A percentile compares a stretch with the other conserved stretches of the same genome.
Evolutionary conservation across 1,140 invertebrate genomes (phyloP).

Genomic region (Drosophila fuyamai): DNA sequence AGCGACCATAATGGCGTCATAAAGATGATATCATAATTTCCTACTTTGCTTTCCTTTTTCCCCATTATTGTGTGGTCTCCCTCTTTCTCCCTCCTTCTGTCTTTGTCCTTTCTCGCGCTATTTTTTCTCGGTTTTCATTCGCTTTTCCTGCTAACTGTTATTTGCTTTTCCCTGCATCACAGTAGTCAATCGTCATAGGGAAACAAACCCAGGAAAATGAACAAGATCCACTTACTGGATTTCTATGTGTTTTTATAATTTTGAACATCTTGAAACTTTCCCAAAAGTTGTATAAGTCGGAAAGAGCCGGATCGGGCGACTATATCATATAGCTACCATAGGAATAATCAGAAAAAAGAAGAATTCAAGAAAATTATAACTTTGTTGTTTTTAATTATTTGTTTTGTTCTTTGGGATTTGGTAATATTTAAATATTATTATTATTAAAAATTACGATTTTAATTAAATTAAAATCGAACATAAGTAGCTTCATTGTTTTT

Average conservation of each 20-base stretch:
- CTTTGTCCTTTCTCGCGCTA: background rate
- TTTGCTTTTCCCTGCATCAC: slow-evolving; percentile 18
- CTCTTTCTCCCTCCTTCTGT: background rate
- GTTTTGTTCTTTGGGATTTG: too few species aligned
- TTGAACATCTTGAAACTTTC: too few species aligned
- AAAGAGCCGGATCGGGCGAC: too few species aligned
- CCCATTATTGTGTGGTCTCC: slow-evolving; percentile 26
- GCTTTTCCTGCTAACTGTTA: slow-evolving; percentile 15
- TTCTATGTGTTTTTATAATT: background rate
- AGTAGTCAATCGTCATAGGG: background rate
- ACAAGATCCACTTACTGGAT: background rate
- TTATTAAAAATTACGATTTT: too few species aligned
- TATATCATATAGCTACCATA: too few species aligned
- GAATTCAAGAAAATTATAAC: too few species aligned
- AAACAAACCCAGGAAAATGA: background rate
- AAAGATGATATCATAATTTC: slow-evolving; percentile 82
- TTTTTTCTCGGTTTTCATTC: slow-evolving; percentile 35
- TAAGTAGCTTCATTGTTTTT: too few species aligned
- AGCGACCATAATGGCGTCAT: slow-evolving; percentile 77
- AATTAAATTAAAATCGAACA: too few species aligned
- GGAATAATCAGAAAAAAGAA: too few species aligned
- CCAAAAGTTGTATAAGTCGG: too few species aligned
- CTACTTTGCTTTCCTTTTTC: slow-evolving; percentile 70
- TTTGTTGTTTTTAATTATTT: too few species aligned
- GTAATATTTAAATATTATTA: too few species aligned